These are phyloP conservation scores for Myocastor coypus DNA, from an alignment of 2,113 vertebrate species.

Conservation along the genomic window DNA sequence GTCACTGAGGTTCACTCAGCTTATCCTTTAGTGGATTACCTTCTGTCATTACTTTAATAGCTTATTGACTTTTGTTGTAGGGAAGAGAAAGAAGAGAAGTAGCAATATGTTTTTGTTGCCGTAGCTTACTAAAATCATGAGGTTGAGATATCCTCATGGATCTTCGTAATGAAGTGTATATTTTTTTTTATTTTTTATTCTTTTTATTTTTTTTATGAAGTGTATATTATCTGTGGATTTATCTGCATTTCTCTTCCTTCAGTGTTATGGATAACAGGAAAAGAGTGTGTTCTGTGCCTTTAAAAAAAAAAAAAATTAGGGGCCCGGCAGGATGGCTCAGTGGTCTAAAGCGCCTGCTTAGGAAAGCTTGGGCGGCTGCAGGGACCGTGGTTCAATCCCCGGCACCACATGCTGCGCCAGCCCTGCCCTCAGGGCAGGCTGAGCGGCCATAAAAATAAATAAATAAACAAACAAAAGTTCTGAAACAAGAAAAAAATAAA, in stretches of 20 bases:
- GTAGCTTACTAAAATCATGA: conserved; percentile 3
- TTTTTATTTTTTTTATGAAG: no score
- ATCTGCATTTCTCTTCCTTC: background rate
- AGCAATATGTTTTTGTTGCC: background rate
- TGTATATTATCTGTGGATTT: background rate
- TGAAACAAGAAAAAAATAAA: no score
- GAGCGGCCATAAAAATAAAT: no score
- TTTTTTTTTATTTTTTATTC: no score
- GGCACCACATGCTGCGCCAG: no score
- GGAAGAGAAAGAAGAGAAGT: background rate
- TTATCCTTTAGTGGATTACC: background rate
- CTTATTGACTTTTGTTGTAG: background rate
- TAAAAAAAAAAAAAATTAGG: no score
- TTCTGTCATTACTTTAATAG: background rate
- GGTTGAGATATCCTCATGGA: background rate
- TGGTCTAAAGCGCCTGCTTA: no score
- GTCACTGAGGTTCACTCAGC: conserved; percentile 19
- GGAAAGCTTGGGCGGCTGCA: no score
- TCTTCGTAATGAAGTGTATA: background rate
- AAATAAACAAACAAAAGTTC: no score
- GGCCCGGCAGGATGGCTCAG: no score
- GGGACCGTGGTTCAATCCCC: no score
- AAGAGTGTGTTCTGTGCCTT: background rate
- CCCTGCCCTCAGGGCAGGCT: no score
- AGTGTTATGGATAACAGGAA: conserved; percentile 7